Evolutionary conservation across 2,888 invertebrate genomes (phyloP).

Genomic region (Temnothorax rugatulus): DNA sequence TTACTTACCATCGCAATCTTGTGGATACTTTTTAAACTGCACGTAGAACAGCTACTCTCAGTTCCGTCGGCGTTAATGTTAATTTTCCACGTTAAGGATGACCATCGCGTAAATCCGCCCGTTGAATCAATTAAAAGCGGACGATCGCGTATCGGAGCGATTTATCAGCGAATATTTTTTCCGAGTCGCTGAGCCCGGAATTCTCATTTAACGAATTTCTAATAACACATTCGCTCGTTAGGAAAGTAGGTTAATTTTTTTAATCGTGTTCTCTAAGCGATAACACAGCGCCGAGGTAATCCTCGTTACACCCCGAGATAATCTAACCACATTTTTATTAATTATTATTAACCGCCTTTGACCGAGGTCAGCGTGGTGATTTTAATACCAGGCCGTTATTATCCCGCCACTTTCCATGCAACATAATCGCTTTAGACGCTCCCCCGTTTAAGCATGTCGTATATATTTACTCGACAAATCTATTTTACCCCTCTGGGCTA

Average conservation of each 20-base stretch:
- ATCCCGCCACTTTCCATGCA: constrained; percentile 56
- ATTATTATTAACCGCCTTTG: constrained; percentile 69
- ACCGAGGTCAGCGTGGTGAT: constrained; percentile 59
- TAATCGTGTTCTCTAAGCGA: constrained; percentile 72
- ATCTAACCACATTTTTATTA: constrained; percentile 71
- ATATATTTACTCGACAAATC: constrained; percentile 5
- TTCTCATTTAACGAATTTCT: constrained; percentile 67
- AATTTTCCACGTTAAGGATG: constrained; percentile 29
- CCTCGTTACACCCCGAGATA: constrained; percentile 68
- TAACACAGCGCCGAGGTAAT: constrained; percentile 72
- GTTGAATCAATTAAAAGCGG: not conserved
- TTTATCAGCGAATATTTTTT: constrained; percentile 32
- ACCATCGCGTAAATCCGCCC: not conserved
- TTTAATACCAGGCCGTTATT: constrained; percentile 64
- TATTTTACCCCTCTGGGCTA: not conserved
- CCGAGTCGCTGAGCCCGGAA: not conserved
- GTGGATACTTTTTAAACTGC: constrained; percentile 66
- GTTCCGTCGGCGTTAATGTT: constrained; percentile 59
- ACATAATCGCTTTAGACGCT: constrained; percentile 57
- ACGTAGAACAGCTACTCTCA: constrained; percentile 40
- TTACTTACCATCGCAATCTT: constrained; percentile 67
- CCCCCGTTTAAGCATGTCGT: constrained; percentile 3
- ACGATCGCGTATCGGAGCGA: not conserved
- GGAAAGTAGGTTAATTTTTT: constrained; percentile 77
- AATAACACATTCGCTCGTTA: constrained; percentile 67